phyloP scores from a whole-genome alignment of 35 echinoderm and acorn worm species.

The Acanthaster planci region DNA sequence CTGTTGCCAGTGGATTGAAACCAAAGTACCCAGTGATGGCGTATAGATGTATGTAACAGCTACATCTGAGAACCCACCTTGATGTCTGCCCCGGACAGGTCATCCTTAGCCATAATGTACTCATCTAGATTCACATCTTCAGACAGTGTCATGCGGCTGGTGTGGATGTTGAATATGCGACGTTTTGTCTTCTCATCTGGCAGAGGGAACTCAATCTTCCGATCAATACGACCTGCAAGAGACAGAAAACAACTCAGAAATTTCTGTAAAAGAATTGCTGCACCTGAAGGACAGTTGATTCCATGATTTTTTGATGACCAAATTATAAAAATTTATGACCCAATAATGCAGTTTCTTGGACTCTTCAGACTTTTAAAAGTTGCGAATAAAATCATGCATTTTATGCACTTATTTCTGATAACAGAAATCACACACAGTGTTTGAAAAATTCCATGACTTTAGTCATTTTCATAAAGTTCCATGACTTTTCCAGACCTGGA shows the following conservation, averaged over 20 bases:
- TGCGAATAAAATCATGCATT: too few species aligned
- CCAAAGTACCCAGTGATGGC: not conserved
- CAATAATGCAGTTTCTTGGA: too few species aligned
- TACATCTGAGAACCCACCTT: constrained; percentile 59
- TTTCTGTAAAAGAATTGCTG: too few species aligned
- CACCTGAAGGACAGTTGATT: too few species aligned
- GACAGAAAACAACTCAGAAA: not conserved
- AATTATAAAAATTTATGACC: too few species aligned
- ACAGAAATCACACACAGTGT: too few species aligned
- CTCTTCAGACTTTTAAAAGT: too few species aligned
- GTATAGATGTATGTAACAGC: not conserved
- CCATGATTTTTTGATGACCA: too few species aligned
- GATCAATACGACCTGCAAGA: constrained; percentile 87
- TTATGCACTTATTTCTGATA: too few species aligned
- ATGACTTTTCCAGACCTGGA: too few species aligned
- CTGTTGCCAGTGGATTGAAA: not conserved
- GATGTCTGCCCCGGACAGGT: constrained; percentile 96
- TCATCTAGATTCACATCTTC: constrained; percentile 95
- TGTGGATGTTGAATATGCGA: constrained; percentile 99
- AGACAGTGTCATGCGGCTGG: constrained; percentile 93
- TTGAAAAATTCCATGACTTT: too few species aligned
- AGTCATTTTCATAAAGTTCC: too few species aligned
- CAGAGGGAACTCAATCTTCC: constrained; percentile 98
- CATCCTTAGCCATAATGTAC: constrained; percentile 97
- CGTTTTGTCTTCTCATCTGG: constrained; percentile 97